These are phyloP conservation scores for Microplitis demolitor DNA, from an alignment of 1,140 invertebrate genomes.

Conservation along the genomic window DNA sequence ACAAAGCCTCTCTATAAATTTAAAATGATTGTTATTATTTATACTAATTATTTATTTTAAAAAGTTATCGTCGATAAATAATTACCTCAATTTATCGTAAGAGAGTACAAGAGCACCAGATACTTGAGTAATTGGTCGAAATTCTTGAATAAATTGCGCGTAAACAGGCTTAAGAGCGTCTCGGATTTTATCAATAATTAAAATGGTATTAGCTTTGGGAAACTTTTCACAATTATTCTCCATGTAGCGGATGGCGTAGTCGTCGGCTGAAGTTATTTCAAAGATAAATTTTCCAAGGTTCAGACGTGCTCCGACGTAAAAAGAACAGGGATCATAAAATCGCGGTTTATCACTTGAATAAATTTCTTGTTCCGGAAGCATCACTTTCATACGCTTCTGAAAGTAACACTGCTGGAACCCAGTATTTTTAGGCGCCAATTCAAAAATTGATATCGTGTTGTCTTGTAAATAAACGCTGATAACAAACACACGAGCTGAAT, in stretches of 20 bases:
- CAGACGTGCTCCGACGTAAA: slow-evolving; percentile 80
- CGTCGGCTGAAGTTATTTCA: slow-evolving; percentile 78
- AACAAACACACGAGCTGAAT: slow-evolving; percentile 75
- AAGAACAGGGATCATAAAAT: slow-evolving; percentile 75
- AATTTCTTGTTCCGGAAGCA: slow-evolving; percentile 75
- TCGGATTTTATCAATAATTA: slow-evolving; percentile 74
- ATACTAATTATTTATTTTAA: slow-evolving; percentile 19
- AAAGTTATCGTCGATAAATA: slow-evolving; percentile 4
- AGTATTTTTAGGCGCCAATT: slow-evolving; percentile 75
- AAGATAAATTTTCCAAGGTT: slow-evolving; percentile 80
- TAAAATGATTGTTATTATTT: slow-evolving; percentile 9
- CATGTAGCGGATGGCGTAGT: slow-evolving; percentile 87
- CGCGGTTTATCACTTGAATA: slow-evolving; percentile 71
- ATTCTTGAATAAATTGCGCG: slow-evolving; percentile 74
- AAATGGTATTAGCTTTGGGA: slow-evolving; percentile 69
- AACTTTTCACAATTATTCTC: slow-evolving; percentile 79
- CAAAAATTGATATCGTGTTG: slow-evolving; percentile 82
- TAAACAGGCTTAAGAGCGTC: slow-evolving; percentile 68
- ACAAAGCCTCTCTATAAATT: slow-evolving; percentile 62
- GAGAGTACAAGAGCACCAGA: slow-evolving; percentile 58
- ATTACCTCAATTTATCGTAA: slow-evolving; percentile 64
- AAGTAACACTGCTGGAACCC: slow-evolving; percentile 73
- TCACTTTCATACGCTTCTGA: slow-evolving; percentile 68
- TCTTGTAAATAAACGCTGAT: slow-evolving; percentile 82
- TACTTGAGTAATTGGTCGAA: slow-evolving; percentile 61